These are phyloP conservation scores for Metallyticus violacea DNA, from an alignment of 2,888 invertebrate genomes.

Conservation along the genomic window DNA sequence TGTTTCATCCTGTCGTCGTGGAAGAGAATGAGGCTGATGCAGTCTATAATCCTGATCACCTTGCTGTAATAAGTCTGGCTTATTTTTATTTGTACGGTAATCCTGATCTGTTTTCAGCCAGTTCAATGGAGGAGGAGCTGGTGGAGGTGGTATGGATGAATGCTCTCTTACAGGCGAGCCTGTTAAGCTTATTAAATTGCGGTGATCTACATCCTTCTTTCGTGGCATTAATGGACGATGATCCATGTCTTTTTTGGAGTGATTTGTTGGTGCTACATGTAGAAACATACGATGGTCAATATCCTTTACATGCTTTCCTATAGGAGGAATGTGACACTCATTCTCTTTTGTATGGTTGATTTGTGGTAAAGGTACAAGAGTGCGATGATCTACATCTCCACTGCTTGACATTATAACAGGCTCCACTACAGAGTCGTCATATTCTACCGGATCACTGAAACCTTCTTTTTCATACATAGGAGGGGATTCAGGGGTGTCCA, in stretches of 20 bases:
- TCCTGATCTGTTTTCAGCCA: conserved; percentile 35
- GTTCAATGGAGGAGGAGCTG: conserved; percentile 41
- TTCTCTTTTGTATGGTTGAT: conserved; percentile 7
- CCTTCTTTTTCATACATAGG: conserved; percentile 62
- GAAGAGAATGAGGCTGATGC: conserved; percentile 1
- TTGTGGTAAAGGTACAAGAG: conserved; percentile 54
- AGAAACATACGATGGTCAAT: conserved; percentile 57
- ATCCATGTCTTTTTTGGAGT: conserved; percentile 30
- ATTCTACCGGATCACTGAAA: conserved; percentile 57
- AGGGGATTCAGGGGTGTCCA: conserved; percentile 65
- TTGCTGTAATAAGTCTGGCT: neutral
- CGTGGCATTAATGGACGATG: conserved; percentile 29
- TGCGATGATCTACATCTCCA: conserved; percentile 61
- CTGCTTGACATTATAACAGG: conserved; percentile 42
- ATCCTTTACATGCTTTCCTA: conserved; percentile 15
- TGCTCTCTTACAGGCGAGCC: conserved; percentile 57
- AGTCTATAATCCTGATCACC: conserved; percentile 25
- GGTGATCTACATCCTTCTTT: conserved; percentile 39
- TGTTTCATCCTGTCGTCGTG: conserved; percentile 23
- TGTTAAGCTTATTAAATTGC: conserved; percentile 80
- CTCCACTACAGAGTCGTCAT: conserved; percentile 52
- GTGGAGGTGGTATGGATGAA: conserved; percentile 31
- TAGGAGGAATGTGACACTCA: neutral
- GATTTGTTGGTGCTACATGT: conserved; percentile 44
- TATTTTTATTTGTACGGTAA: conserved; percentile 22